Percentiles rank a stretch among this genome's conserved stretches.
phyloP scores from a whole-genome alignment of 1,140 invertebrate species.

The Drosophila baimaii region DNA sequence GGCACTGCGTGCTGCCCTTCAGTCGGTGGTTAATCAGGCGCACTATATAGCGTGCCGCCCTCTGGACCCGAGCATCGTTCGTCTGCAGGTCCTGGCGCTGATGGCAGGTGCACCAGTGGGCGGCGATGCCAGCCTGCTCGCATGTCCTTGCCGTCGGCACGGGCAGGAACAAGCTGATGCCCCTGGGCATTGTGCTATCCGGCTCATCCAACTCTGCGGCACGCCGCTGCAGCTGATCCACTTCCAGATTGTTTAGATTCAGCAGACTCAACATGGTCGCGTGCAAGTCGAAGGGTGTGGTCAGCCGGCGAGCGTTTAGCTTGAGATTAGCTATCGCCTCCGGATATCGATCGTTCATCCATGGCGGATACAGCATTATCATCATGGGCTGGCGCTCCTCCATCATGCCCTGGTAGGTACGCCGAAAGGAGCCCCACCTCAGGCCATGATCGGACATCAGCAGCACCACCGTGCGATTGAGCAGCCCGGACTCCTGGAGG shows the following conservation, averaged over 20 bases:
- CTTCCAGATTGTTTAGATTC: conserved; percentile 81
- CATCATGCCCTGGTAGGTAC: conserved; percentile 90
- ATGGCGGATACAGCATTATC: conserved; percentile 90
- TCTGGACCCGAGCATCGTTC: conserved; percentile 84
- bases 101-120: conserved; percentile 94
- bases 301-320: conserved; percentile 89
- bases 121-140: conserved; percentile 89
- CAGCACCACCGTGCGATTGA: conserved; percentile 89
- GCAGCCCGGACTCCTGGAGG: conserved; percentile 36
- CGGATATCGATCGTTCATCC: conserved; percentile 88
- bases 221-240: conserved; percentile 62
- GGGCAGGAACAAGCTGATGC: conserved; percentile 91
- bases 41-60: conserved; percentile 86
- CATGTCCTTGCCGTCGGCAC: conserved; percentile 91
- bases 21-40: conserved; percentile 88
- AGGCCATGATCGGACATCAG: conserved; percentile 97
- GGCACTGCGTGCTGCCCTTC: conserved; percentile 86
- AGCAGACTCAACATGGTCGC: conserved; percentile 87
- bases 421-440: conserved; percentile 89
- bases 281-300: conserved; percentile 93
- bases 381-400: conserved; percentile 95
- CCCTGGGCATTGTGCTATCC: conserved; percentile 84
- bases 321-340: conserved; percentile 88
- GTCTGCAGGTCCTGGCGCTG: conserved; percentile 85
- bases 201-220: conserved; percentile 57